Conservation (phyloP, 30 jellyfish, hydroid and myxozoan species). For the Turritopsis dohrnii region DNA sequence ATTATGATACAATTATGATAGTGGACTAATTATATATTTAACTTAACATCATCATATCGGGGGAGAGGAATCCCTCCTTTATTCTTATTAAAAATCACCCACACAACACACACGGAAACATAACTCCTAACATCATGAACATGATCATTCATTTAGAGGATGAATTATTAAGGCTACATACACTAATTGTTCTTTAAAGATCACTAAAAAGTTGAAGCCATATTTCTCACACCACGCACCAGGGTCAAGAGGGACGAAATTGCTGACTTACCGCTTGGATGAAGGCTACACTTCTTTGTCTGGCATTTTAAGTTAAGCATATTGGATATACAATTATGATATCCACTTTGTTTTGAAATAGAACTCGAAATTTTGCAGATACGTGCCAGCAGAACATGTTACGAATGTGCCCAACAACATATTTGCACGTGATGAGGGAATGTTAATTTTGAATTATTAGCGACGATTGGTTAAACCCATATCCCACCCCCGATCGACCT, state of each 20-base stretch:
- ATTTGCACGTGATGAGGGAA: not conserved
- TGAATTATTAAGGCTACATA: too few relatives aligned
- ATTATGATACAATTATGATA: too few relatives aligned
- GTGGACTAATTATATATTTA: too few relatives aligned
- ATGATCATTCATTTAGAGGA: too few relatives aligned
- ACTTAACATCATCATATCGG: too few relatives aligned
- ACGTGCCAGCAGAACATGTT: not conserved
- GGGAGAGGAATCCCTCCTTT: too few relatives aligned
- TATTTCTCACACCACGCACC: too few relatives aligned
- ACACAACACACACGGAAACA: too few relatives aligned
- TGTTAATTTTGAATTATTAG: not conserved
- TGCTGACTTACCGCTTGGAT: not conserved
- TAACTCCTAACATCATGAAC: too few relatives aligned
- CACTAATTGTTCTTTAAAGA: too few relatives aligned
- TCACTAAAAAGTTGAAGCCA: too few relatives aligned
- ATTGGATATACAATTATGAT: not conserved
- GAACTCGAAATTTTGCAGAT: not conserved
- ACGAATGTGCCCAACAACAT: not conserved
- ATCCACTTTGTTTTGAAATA: not conserved
- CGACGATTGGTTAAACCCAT: constrained; percentile 7
- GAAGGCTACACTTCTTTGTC: not conserved
- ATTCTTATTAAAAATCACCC: too few relatives aligned
- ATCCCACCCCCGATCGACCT: constrained; percentile 20
- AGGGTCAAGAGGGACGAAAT: not conserved
- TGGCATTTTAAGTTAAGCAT: not conserved